Evolutionary conservation across 2,888 invertebrate genomes (phyloP), one percentile per base, ranked within the genome.

Genomic region (Drosophila paranaensis): DNA sequence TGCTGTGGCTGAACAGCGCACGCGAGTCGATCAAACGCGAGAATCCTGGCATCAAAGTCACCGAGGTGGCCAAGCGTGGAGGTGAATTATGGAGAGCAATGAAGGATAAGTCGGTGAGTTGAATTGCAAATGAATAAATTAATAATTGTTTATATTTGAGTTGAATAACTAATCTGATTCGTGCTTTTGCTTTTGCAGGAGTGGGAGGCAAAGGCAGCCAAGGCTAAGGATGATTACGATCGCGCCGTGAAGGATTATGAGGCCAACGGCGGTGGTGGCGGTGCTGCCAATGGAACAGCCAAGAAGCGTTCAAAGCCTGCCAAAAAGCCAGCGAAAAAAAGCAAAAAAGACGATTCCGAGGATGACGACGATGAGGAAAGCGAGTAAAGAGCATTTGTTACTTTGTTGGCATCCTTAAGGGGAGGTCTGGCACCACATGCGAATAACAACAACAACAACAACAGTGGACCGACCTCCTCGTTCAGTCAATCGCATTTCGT

Each of bases 51-150:
- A 96, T 98, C 75, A 95, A 96, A 90, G 95, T 99, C 33, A 97
- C 97, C 10, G 99, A 99, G 90, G 95, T 99, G 71, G 96, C 98
- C 46, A 98, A 98, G 93, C 97, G 97, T 91, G 99, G 96, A 67
- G 99, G 99, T 55, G 98, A 99, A 94, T 94, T 98, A 94, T 99
- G 99, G 99, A 96, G 97, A 90, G 96, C 95, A 71, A 94, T 98
- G 92, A 96, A 96, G 89, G 97, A 97, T 90, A 98, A 98, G 94
- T 95, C 96, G 72, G 97, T 97, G 93, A 85, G 91, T 91, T 71
- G 8, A 10, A 33, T 33, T 9, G 1, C 1, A 10, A 35, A 2
- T 9, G 2, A 1, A 4, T 33, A 1, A 25, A 20, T 9, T 42
- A n/a, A n/a, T 16, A 16, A 16, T 25, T n/a, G 2, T 6, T 14